Evolutionary conservation across 2,797 vertebrate genomes (phyloP).

Genomic region (Epinephelus malabaricus): DNA sequence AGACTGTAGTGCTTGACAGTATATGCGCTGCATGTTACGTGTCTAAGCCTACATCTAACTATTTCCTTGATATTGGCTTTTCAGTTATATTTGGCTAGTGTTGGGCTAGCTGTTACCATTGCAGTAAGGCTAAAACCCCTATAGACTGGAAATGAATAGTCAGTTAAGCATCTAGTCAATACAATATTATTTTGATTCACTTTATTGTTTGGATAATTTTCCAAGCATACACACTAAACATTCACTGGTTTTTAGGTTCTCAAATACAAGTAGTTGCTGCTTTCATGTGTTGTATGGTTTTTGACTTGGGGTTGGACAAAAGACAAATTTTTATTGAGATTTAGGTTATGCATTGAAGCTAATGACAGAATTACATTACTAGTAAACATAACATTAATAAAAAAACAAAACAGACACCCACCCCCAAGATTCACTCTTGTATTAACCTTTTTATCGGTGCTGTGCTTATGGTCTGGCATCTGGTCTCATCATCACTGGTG

Average conservation of each 20-base stretch:
- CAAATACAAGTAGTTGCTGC: background rate
- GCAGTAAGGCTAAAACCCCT: background rate
- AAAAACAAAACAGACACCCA: too few species aligned
- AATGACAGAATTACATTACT: too few species aligned
- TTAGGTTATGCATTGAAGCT: too few species aligned
- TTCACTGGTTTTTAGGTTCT: background rate
- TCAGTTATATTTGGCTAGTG: background rate
- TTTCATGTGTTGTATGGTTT: slow-evolving; percentile 8
- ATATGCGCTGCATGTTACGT: background rate
- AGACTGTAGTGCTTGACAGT: background rate
- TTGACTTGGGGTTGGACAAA: too few species aligned
- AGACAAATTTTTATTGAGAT: background rate
- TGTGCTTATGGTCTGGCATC: too few species aligned
- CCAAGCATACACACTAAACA: background rate
- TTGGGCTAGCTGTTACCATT: background rate
- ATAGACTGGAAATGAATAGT: background rate
- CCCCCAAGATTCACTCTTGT: too few species aligned
- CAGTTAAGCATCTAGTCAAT: background rate
- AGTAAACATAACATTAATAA: too few species aligned
- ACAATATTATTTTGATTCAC: background rate
- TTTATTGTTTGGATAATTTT: background rate
- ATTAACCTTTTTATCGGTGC: too few species aligned
- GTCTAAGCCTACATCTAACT: background rate
- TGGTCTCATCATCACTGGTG: too few species aligned
- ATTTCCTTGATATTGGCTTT: background rate